Evolutionary conservation across 1,140 invertebrate species (phyloP).

Genomic region (Papilio machaon): DNA sequence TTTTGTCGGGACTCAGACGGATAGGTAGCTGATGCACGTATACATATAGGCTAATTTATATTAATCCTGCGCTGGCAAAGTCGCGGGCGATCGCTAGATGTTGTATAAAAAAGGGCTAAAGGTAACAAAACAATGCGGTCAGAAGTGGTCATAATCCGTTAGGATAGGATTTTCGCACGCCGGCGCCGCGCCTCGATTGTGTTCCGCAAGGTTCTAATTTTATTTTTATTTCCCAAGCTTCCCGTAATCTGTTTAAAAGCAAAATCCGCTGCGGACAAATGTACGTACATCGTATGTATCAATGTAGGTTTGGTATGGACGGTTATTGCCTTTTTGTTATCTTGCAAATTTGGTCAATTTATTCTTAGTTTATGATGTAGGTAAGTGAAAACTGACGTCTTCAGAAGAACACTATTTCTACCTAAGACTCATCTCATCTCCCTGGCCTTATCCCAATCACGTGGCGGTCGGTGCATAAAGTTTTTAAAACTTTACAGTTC

Average conservation of each 20-base stretch:
- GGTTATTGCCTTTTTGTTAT: slow-evolving; percentile 20
- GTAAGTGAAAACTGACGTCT: too few species aligned
- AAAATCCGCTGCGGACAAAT: neutral
- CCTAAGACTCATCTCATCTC: too few species aligned
- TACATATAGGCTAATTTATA: neutral
- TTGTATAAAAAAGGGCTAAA: neutral
- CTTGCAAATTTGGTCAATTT: neutral
- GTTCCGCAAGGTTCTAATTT: neutral
- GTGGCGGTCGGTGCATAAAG: too few species aligned
- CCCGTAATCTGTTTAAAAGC: slow-evolving; percentile 14
- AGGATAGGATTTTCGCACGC: slow-evolving; percentile 14
- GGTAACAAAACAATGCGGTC: slow-evolving; percentile 14
- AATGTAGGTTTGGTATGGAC: neutral
- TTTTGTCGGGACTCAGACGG: too few species aligned
- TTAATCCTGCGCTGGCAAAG: neutral
- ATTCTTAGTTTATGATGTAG: too few species aligned
- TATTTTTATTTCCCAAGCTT: slow-evolving; percentile 26
- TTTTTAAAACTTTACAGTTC: too few species aligned
- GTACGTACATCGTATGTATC: neutral
- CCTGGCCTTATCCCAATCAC: too few species aligned
- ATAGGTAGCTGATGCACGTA: too few species aligned
- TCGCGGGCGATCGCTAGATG: neutral
- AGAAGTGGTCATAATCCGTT: slow-evolving; percentile 6
- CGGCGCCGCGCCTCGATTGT: neutral
- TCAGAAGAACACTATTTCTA: too few species aligned